Evolutionary conservation across 2,797 vertebrate species (phyloP), one percentile per base, ranked within the genome.

Genomic region (Dendrocincla tyrannina): DNA sequence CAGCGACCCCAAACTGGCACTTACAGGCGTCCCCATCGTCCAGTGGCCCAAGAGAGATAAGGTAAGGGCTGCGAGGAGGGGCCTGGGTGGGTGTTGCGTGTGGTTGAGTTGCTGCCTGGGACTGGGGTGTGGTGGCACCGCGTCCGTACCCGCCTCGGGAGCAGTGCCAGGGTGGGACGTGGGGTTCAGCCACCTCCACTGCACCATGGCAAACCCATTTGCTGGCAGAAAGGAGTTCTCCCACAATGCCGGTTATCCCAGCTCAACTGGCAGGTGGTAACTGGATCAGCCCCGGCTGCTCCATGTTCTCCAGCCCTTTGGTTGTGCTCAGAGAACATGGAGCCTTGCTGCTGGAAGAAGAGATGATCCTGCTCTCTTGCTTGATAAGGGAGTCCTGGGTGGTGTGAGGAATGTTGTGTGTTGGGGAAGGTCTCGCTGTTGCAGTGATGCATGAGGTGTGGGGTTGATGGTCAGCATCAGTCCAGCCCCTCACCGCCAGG

Each of bases 31-130:
- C 95, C 99, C 99, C 47, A 99, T 99, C 78, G 98, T 99, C 93
- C 99, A 98, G 98, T 99, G 99, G 99, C 99, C 99, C 68, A 98
- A 99, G 97, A 99, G 99, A 98, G 99, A 98, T 92, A 98, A 98
- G 98, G 98, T 98, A 97, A 95, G 98, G 95, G 81, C 77, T 63
- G 49, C 0, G 0, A 23, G 55, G 70, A 55, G 50, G 55, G 16
- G 30, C 93, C 58, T 13, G 52, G 59, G 44, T 0, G 22, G 39
- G 28, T 35, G 5, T 35, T 2, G 2, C 0, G 0, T 13, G 50
- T 9, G 17, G 11, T 27, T 39, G 44, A 49, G 25, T 41, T 2
- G 5, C 52, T n/a, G 39, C 32, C 72, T 42, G 22, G 8, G 3
- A 50, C n/a, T 27, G 12, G 60, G 76, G n/a, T 59, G 64, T 3